Evolutionary conservation across 2,797 vertebrate species (phyloP), one percentile per base, ranked within the genome.

Genomic region (Chelonia mydas): DNA sequence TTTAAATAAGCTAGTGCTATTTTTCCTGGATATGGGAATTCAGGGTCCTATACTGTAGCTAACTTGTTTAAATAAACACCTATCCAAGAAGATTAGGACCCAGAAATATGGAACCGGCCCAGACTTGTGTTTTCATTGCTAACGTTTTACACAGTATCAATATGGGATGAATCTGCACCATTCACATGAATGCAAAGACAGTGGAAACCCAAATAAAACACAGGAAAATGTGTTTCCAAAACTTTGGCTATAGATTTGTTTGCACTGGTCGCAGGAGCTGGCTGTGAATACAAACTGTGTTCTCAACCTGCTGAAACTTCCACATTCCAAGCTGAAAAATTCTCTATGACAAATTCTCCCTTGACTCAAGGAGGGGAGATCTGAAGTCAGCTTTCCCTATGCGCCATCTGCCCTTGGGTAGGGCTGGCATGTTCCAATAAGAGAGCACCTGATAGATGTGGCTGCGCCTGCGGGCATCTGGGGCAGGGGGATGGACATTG

Each of bases 131-230:
- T 96, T 94, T 90, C 86, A 74, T 41, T 78, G 53, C 86, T 83
- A 47, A 37, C 1, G 0, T 77, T 89, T 95, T 96, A 84, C 89
- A 50, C 25, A 89, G 78, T 25, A 88, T 37, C 86, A 92, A 51
- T 41, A 90, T 59, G 59, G 37, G 90, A 96, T 97, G 96, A 97
- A 97, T 97, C 95, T 94, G 45, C 78, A 89, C 93, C 92, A 96
- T 97, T 98, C 96, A 97, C 84, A 19, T 72, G 15, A 91, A 51
- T 41, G 86, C 87, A 95, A 96, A 94, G 94, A 96, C 95, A 96
- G 97, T 96, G 93, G 93, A 97, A 97, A 97, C 76, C 31, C 90
- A 98, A 97, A 97, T 93, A 98, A 96, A 97, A 96, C 95, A 96
- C 96, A 96, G 96, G 96, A 97, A 97, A 95, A 97, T 84, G 53